Base-by-base conservation (phyloP, 2,888 invertebrate species). In the Antheraea assamensis region DNA sequence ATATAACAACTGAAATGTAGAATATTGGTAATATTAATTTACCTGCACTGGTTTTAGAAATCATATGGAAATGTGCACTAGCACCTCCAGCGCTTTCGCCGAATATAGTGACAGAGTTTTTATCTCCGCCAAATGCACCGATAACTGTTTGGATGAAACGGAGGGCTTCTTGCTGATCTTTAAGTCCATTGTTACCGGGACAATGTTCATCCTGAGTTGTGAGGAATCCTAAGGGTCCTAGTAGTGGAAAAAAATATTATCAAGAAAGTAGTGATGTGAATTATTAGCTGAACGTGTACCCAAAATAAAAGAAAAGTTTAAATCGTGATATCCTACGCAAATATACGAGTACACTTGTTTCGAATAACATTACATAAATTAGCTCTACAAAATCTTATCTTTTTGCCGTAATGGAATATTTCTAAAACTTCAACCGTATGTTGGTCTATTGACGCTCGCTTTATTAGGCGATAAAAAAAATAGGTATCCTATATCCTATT, bases 41-140 rank as follows among this genome's bases (percentile, higher is more conserved):
- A 95, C 96, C 95, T 81, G 83, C 87, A 47, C 95, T 95, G 52
- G 94, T 89, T 58, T 95, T 90, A n/a, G 96, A 96, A 66, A 96
- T 88, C 96, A 97, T 96, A 77, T 96, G 96, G 76, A 95, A 96
- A 64, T 96, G 96, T 1, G 95, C 96, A 79, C 96, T 96, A 1
- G 95, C 96, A 0, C 96, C 96, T 5, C 97, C 97, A 0, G 97
- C 97, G 81, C 96, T 96, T 81, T 96, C 96, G 0, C 97, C 97
- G 77, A 97, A 96, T 72, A 96, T 91, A 0, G 96, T 96, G 0
- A 96, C 96, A 13, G 95, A 95, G 35, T 95, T 86, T 1, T 95
- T 95, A 86, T 96, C 95, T 0, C 96, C 97, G 0, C 96, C 96
- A 75, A 97, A 97, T 31, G 91, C 88, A 64, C 89, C 93, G 42